Evolutionary conservation across 2,888 invertebrate genomes (phyloP).

Genomic region (Tortricodes alternella): DNA sequence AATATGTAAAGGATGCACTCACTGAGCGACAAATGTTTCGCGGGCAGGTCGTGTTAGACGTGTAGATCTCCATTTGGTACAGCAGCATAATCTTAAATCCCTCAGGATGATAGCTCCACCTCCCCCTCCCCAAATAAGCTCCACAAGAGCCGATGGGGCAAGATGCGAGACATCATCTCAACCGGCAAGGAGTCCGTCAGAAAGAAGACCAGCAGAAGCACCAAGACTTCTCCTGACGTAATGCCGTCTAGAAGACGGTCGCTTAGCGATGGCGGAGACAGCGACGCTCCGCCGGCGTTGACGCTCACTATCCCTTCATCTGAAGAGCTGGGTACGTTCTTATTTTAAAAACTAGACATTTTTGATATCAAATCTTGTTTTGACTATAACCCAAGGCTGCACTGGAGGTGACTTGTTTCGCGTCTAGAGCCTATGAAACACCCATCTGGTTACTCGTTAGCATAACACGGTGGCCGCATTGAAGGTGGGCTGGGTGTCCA

Average conservation of each 20-base stretch:
- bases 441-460: no score
- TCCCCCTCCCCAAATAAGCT: slow-evolving; percentile 79
- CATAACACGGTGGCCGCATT: no score
- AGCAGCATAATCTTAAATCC: background rate
- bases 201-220: slow-evolving; percentile 77
- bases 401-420: no score
- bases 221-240: slow-evolving; percentile 69
- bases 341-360: background rate
- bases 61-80: background rate
- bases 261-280: slow-evolving; percentile 74
- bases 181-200: slow-evolving; percentile 86
- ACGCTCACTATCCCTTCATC: slow-evolving; percentile 84
- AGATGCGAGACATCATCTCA: slow-evolving; percentile 90
- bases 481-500: no score
- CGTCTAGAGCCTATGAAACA: no score
- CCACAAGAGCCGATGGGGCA: slow-evolving; percentile 89
- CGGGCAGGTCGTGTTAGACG: no score
- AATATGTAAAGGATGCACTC: no score
- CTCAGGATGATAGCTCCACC: slow-evolving; percentile 76
- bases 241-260: slow-evolving; percentile 67
- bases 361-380: no score
- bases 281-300: slow-evolving; percentile 76
- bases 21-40: no score
- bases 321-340: slow-evolving; percentile 77
- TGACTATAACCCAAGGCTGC: no score